These are phyloP conservation scores for Diarsia mendica DNA, from an alignment of 2,888 invertebrate genomes.

Conservation along the genomic window DNA sequence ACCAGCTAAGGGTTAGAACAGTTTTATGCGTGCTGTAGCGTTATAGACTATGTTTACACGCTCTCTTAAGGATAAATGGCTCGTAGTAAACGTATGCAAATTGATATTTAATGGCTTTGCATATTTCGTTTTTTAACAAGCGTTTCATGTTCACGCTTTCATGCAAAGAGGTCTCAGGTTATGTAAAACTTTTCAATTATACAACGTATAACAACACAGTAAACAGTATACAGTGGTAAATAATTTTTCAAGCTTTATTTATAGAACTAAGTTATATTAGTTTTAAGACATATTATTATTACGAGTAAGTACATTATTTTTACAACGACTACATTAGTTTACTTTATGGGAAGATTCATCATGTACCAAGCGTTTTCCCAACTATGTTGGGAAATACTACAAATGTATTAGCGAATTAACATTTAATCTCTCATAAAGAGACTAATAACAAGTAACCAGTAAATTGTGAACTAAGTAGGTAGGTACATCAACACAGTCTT, in stretches of 20 bases:
- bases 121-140: constrained; percentile 35
- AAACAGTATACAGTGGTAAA: neutral
- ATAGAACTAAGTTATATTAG: neutral
- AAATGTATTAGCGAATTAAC: too few relatives aligned
- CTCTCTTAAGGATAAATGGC: constrained; percentile 49
- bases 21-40: constrained; percentile 67
- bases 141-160: constrained; percentile 21
- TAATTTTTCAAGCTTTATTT: neutral
- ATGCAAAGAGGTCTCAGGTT: neutral
- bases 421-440: neutral
- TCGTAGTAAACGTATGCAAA: constrained; percentile 56
- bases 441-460: neutral
- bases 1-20: constrained; percentile 70
- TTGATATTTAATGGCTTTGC: constrained; percentile 45
- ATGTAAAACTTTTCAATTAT: constrained; percentile 17
- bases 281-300: neutral
- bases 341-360: neutral
- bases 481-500: neutral
- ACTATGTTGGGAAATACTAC: too few relatives aligned
- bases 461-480: too few relatives aligned
- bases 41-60: constrained; percentile 63
- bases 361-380: too few relatives aligned
- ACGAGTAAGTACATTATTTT: neutral
- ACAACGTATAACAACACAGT: neutral
- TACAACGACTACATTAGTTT: neutral